These are phyloP conservation scores for Gulo gulo DNA, from an alignment of 2,113 vertebrate genomes.

Conservation along the genomic window DNA sequence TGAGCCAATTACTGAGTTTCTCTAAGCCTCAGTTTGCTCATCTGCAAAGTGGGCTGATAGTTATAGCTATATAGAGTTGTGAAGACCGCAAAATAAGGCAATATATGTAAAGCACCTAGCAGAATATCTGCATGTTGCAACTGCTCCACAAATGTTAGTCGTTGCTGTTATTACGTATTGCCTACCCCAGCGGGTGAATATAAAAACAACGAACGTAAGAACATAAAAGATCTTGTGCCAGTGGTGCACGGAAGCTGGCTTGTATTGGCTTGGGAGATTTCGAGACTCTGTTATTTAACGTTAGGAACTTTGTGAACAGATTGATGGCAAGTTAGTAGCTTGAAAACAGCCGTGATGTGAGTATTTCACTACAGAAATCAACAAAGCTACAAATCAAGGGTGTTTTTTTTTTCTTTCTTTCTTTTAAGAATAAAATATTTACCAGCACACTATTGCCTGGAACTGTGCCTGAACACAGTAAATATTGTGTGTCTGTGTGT, in stretches of 20 bases:
- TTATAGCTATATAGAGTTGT: neutral
- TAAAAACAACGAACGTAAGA: slow-evolving; percentile 11
- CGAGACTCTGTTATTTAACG: neutral
- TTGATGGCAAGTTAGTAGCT: neutral
- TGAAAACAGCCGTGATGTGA: neutral
- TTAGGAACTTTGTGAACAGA: neutral
- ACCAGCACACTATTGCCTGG: neutral
- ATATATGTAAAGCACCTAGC: neutral
- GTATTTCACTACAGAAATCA: neutral
- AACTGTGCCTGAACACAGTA: neutral
- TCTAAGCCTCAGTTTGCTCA: neutral
- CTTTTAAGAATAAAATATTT: neutral
- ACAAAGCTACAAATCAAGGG: neutral
- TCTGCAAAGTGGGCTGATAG: neutral
- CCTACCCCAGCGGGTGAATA: neutral
- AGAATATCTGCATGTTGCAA: neutral
- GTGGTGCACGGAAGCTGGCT: neutral
- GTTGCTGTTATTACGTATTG: neutral
- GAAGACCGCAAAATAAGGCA: neutral
- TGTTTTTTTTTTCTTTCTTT: neutral
- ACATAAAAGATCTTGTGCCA: neutral
- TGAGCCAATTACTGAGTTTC: neutral
- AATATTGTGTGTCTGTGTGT: neutral
- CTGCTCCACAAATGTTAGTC: neutral
- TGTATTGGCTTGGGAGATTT: neutral